A percentile compares a stretch with the other conserved stretches of the same genome.
Evolutionary conservation across 1,140 invertebrate genomes (phyloP).

Genomic region (Pemphigus obesinymphae): DNA sequence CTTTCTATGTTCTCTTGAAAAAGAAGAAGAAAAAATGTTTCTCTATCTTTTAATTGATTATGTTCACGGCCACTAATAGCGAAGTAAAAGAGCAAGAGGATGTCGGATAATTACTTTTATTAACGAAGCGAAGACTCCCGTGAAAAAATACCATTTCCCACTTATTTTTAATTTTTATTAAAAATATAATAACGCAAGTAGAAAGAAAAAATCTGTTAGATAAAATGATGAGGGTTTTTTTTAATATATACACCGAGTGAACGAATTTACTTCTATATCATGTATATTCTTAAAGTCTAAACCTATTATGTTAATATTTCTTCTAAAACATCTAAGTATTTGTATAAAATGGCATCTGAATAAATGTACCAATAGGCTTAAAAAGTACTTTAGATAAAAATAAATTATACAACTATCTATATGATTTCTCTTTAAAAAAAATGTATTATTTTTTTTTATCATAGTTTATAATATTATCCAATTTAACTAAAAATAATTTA

Average conservation of each 20-base stretch:
- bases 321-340: background rate
- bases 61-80: conserved; percentile 24
- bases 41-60: conserved; percentile 40
- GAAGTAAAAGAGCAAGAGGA: conserved; percentile 12
- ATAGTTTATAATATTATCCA: too few relatives aligned
- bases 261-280: too few relatives aligned
- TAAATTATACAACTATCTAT: too few relatives aligned
- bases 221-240: background rate
- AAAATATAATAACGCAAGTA: background rate
- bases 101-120: conserved; percentile 36
- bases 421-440: too few relatives aligned
- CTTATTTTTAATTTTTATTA: conserved; percentile 18
- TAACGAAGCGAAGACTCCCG: conserved; percentile 16
- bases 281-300: too few relatives aligned
- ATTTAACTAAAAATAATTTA: too few relatives aligned
- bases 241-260: background rate
- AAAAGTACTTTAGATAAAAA: too few relatives aligned
- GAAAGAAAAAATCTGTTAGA: background rate
- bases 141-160: background rate
- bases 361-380: background rate
- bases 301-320: background rate
- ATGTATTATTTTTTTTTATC: too few relatives aligned
- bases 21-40: background rate
- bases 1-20: background rate
- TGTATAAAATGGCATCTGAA: background rate